Base-by-base conservation (phyloP, 1,140 invertebrate genomes). In the Dendrolimus punctatus region DNA sequence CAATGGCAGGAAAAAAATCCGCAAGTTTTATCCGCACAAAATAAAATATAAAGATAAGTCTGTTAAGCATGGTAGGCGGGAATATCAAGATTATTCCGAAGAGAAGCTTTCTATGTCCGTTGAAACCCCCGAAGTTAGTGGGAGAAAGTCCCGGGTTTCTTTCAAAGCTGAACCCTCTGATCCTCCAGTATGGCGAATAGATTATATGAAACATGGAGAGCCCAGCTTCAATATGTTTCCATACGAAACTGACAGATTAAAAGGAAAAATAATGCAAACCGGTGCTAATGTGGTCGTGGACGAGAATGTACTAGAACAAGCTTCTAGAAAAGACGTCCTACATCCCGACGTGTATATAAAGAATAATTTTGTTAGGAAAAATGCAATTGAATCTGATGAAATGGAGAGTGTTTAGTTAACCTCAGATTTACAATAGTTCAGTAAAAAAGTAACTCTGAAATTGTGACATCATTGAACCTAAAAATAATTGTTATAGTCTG, bases 1-100 rank as follows among this genome's bases (percentile, higher is more conserved):
- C 53, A 69, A 55, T 39, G 71, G 75, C 0, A 49, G 59, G 8
- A 83, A 79, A 64, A 82, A 81, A 42, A 64, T 85, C 0, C 60
- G 71, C 1, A 82, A 80, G 39, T 83, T 79, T 50, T 85, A 78
- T 51, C 81, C 80, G 0, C 78, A 83, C 57, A 85, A 83, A 57
- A 66, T 81, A 7, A 83, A 83, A 51, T 76, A 79, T 42, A 79
- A 73, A 44, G 79, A 80, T 23, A 81, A 79, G 50, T 39, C 23
- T 23, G 47, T 39, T 2, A 63, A 55, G 43, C 50, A 55, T 4
- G 23, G 42, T 0, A 60, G 58, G 39, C 55, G 53, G 7, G 64
- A 73, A 6, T 69, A 64, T 38, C 62, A 53, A 0, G 74, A 76
- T 9, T 67, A 76, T 10, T 73, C 71, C 0, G 74, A 66, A 5